These are phyloP conservation scores for Xanthostigma xanthostigma DNA, from an alignment of 2,888 invertebrate genomes.

Conservation along the genomic window DNA sequence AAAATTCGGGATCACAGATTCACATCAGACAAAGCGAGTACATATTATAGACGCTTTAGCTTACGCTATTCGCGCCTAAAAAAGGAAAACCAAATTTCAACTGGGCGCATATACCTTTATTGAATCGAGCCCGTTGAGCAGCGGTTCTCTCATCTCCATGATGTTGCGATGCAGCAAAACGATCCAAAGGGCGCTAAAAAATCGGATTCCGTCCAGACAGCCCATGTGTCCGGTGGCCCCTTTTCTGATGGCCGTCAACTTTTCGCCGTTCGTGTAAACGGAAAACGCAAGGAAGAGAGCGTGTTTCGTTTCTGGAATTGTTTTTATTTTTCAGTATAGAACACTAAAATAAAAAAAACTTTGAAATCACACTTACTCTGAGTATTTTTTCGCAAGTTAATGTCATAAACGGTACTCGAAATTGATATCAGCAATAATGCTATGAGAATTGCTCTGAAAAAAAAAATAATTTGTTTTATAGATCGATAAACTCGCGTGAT, in stretches of 20 bases:
- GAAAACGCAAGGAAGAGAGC: slow-evolving; percentile 19
- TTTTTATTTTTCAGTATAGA: background rate
- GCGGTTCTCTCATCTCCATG: background rate
- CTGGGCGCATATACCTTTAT: background rate
- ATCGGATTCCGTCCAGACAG: slow-evolving; percentile 27
- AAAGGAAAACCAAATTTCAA: too few relatives aligned
- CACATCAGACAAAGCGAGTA: too few relatives aligned
- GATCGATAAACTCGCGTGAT: too few relatives aligned
- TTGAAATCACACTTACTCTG: too few relatives aligned
- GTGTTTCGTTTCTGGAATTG: background rate
- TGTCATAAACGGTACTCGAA: too few relatives aligned
- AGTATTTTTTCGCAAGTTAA: too few relatives aligned
- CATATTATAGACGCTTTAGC: too few relatives aligned
- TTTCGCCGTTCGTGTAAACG: slow-evolving; percentile 25
- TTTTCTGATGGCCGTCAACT: slow-evolving; percentile 24
- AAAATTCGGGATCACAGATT: too few relatives aligned
- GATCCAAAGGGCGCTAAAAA: slow-evolving; percentile 30
- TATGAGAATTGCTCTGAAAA: background rate
- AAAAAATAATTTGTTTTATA: too few relatives aligned
- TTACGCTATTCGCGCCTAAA: too few relatives aligned
- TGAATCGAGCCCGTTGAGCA: background rate
- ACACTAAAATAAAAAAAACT: too few relatives aligned
- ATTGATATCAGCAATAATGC: too few relatives aligned
- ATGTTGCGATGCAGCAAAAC: slow-evolving; percentile 23
- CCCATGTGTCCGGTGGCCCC: slow-evolving; percentile 22